Percentiles rank a stretch among this genome's conserved stretches.
Conservation (phyloP, 2,113 vertebrate species). For the Zosterops pallidus region DNA sequence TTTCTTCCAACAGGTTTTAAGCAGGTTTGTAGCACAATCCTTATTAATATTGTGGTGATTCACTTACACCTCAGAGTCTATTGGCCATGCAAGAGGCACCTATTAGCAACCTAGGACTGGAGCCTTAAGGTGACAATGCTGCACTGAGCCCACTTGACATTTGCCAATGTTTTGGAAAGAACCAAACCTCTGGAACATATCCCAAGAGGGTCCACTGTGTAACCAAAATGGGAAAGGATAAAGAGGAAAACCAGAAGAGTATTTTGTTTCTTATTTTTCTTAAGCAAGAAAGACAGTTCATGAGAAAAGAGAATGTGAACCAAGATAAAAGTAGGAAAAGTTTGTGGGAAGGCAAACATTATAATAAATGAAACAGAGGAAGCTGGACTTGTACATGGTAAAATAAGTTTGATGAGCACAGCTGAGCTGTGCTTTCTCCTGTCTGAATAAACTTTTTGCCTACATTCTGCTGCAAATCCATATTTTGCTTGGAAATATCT, state of each 20-base stretch:
- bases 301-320: constrained; percentile 15
- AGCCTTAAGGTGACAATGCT: neutral
- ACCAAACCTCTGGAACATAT: neutral
- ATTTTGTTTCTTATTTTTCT: neutral
- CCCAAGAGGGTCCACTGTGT: neutral
- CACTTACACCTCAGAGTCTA: neutral
- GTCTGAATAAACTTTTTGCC: neutral
- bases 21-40: neutral
- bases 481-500: constrained; percentile 15
- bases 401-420: neutral
- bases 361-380: neutral
- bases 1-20: neutral
- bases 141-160: neutral
- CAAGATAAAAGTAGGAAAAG: neutral
- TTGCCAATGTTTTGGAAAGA: neutral
- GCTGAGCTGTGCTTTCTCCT: neutral
- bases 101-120: neutral
- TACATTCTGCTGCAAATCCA: neutral
- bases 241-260: neutral
- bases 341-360: neutral
- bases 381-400: neutral
- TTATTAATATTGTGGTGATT: neutral
- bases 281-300: neutral
- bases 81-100: neutral
- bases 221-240: neutral